These are phyloP conservation scores for Linyphia triangularis DNA, from an alignment of 2,888 invertebrate species.

Conservation along the genomic window DNA sequence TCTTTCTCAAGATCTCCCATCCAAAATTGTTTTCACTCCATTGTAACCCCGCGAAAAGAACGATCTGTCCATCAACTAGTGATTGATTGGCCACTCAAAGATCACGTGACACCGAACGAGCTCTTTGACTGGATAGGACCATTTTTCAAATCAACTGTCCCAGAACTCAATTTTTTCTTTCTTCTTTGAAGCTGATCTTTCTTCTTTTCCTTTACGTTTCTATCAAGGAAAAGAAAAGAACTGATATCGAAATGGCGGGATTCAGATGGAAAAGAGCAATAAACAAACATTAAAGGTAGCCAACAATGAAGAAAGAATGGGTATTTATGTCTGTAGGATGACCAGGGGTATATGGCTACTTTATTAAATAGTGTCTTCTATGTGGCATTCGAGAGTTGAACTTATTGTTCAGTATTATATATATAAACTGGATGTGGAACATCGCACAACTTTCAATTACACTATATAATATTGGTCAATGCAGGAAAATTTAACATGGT, in stretches of 20 bases:
- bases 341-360: slow-evolving; percentile 29
- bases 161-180: slow-evolving; percentile 50
- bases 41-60: slow-evolving; percentile 41
- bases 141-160: slow-evolving; percentile 58
- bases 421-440: too few species aligned
- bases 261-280: slow-evolving; percentile 20
- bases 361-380: slow-evolving; percentile 32
- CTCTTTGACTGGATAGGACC: slow-evolving; percentile 60
- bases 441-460: too few species aligned
- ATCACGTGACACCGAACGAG: slow-evolving; percentile 70
- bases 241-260: not conserved
- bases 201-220: slow-evolving; percentile 51
- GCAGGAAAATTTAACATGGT: too few species aligned
- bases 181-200: slow-evolving; percentile 36
- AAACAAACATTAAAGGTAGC: slow-evolving; percentile 50
- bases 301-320: slow-evolving; percentile 6
- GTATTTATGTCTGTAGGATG: not conserved
- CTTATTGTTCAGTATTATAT: too few species aligned
- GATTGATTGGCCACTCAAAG: slow-evolving; percentile 70
- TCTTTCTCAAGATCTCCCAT: not conserved
- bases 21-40: slow-evolving; percentile 33
- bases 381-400: too few species aligned
- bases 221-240: not conserved
- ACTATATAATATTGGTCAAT: too few species aligned
- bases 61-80: slow-evolving; percentile 59